These are phyloP conservation scores for Quadroppia sp. DNA, from an alignment of 2,888 invertebrate genomes.

Conservation along the genomic window DNA sequence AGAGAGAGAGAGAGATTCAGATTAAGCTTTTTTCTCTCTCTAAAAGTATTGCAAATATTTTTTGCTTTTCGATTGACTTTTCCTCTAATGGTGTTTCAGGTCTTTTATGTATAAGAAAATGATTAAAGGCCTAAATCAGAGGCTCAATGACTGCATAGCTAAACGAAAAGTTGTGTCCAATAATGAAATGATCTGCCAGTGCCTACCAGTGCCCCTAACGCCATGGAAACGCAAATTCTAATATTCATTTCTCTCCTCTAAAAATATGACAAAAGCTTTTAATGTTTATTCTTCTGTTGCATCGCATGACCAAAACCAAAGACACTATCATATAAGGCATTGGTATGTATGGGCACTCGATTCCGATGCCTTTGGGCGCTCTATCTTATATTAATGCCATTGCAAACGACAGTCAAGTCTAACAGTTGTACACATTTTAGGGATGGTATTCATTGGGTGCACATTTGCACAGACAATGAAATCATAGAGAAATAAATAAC, in stretches of 20 bases:
- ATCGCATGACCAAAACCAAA: constrained; percentile 20
- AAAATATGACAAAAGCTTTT: constrained; percentile 19
- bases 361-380: constrained; percentile 2
- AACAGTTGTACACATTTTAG: constrained; percentile 21
- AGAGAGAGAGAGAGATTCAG: neutral
- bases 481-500: too few species aligned
- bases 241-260: neutral
- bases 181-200: constrained; percentile 23
- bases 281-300: constrained; percentile 26
- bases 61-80: constrained; percentile 30
- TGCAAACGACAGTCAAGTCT: neutral
- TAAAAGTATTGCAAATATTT: constrained; percentile 32
- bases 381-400: neutral
- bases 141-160: constrained; percentile 30
- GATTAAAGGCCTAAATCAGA: constrained; percentile 35
- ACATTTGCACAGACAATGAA: constrained; percentile 29
- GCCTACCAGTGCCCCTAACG: neutral
- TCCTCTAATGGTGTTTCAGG: too few species aligned
- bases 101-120: constrained; percentile 33
- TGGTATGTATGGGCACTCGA: constrained; percentile 11
- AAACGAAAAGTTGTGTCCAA: constrained; percentile 33
- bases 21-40: neutral
- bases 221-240: constrained; percentile 9
- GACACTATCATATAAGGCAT: neutral
- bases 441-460: constrained; percentile 16